Percentiles rank a stretch among this genome's conserved stretches.
phyloP scores from a whole-genome alignment of 1,140 invertebrate genomes.

The Zophobas morio region DNA sequence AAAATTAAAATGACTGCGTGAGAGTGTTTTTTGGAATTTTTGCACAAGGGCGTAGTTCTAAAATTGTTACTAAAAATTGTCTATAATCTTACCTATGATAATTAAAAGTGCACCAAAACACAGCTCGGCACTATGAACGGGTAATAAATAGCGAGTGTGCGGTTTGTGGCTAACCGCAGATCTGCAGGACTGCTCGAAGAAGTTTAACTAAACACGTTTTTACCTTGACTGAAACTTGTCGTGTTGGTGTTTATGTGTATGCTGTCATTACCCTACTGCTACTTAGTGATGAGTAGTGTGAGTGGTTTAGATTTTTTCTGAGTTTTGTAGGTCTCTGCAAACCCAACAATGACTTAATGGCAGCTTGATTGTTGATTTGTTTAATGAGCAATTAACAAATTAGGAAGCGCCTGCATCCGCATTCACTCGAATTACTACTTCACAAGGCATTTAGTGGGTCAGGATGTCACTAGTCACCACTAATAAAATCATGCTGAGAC shows the following conservation, averaged over 20 bases:
- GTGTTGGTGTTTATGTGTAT: conserved; percentile 21
- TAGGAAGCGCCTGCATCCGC: conserved; percentile 46
- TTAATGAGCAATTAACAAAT: conserved; percentile 50
- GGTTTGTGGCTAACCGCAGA: conserved; percentile 20
- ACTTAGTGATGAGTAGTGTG: neutral
- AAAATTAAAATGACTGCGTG: too few species aligned
- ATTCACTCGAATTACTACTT: conserved; percentile 28
- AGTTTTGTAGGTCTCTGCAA: too few species aligned
- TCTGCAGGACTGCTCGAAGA: conserved; percentile 23
- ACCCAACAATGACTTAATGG: neutral
- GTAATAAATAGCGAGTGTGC: neutral
- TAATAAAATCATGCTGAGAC: conserved; percentile 44
- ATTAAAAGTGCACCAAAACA: too few species aligned
- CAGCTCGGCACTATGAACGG: neutral
- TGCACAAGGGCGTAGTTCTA: too few species aligned
- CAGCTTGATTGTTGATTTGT: conserved; percentile 24
- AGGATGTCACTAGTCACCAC: conserved; percentile 49
- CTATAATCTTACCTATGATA: too few species aligned
- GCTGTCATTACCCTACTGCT: conserved; percentile 38
- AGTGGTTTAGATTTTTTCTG: conserved; percentile 30
- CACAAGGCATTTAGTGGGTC: conserved; percentile 43
- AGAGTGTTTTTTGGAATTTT: too few species aligned
- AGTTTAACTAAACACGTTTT: conserved; percentile 41
- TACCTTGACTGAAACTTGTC: conserved; percentile 22
- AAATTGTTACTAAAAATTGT: too few species aligned